Percentiles rank a stretch among this genome's conserved stretches.
Evolutionary conservation across 30 jellyfish, hydroid and myxozoan genomes (phyloP).

Genomic region (Rhopilema esculentum): DNA sequence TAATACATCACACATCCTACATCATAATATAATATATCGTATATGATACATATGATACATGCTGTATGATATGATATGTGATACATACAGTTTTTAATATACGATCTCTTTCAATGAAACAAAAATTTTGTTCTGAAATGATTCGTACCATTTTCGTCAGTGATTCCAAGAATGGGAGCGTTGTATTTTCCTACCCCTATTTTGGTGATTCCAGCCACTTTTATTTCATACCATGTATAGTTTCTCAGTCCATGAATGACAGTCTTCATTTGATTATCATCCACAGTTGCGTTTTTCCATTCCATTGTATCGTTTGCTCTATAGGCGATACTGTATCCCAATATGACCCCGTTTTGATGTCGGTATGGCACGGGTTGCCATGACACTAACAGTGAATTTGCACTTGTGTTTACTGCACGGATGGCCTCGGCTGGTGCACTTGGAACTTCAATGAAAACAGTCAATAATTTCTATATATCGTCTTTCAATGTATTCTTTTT

Average conservation of each 20-base stretch:
- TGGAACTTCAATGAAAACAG: conserved; percentile 3
- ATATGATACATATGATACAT: too few relatives aligned
- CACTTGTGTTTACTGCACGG: conserved; percentile 6
- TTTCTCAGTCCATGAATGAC: conserved; percentile 19
- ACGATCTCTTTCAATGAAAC: too few relatives aligned
- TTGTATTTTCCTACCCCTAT: conserved; percentile 14
- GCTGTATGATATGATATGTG: too few relatives aligned
- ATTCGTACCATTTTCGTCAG: conserved; percentile 30
- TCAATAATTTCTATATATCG: too few relatives aligned
- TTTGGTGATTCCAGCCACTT: conserved; percentile 22
- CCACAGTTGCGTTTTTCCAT: background rate
- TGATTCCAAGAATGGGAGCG: background rate
- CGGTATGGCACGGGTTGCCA: conserved; percentile 38
- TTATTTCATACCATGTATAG: conserved; percentile 40
- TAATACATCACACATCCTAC: too few relatives aligned
- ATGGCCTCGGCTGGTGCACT: conserved; percentile 37
- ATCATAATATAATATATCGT: too few relatives aligned
- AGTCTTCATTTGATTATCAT: background rate
- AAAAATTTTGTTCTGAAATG: too few relatives aligned
- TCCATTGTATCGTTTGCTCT: conserved; percentile 1
- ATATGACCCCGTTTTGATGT: conserved; percentile 27
- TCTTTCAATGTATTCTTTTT: too few relatives aligned
- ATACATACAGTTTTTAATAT: too few relatives aligned
- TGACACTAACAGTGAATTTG: conserved; percentile 25
- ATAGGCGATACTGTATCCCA: conserved; percentile 2